A percentile compares a stretch with the other conserved stretches of the same genome.
Conservation (phyloP, 53 echinoderm and acorn worm species). For the Astropecten irregularis region DNA sequence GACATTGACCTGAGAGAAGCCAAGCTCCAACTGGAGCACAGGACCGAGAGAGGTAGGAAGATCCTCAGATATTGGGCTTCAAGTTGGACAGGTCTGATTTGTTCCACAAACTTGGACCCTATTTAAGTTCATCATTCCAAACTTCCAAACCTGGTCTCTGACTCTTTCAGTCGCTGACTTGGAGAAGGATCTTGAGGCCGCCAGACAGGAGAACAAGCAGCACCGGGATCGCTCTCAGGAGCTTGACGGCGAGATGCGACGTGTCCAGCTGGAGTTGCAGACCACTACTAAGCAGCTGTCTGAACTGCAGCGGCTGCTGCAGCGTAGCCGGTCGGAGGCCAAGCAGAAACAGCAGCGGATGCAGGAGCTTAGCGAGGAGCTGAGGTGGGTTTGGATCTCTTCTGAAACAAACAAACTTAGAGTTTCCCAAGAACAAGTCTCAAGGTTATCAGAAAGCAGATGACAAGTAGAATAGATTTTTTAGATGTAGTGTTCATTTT, state of each 20-base stretch:
- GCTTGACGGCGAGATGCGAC: conserved; percentile 75
- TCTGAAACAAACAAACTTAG: not conserved
- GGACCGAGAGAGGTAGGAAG: conserved; percentile 50
- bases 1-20: conserved; percentile 62
- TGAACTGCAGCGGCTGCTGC: conserved; percentile 82
- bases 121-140: too few species aligned
- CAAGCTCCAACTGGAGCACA: conserved; percentile 60
- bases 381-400: conserved; percentile 83
- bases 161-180: conserved; percentile 55
- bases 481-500: too few species aligned
- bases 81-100: not conserved
- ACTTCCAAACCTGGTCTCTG: too few species aligned
- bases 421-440: too few species aligned
- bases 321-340: conserved; percentile 83
- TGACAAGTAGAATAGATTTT: too few species aligned
- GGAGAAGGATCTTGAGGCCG: conserved; percentile 53
- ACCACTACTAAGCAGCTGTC: conserved; percentile 83
- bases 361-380: conserved; percentile 72
- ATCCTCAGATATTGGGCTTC: not conserved
- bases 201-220: conserved; percentile 29
- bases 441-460: too few species aligned
- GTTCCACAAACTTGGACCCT: not conserved
- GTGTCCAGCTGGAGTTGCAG: conserved; percentile 77
- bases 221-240: conserved; percentile 23
- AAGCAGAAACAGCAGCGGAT: conserved; percentile 75